A percentile compares a stretch with the other conserved stretches of the same genome.
phyloP scores from a whole-genome alignment of 2,888 invertebrate species.

The Macaria notata region DNA sequence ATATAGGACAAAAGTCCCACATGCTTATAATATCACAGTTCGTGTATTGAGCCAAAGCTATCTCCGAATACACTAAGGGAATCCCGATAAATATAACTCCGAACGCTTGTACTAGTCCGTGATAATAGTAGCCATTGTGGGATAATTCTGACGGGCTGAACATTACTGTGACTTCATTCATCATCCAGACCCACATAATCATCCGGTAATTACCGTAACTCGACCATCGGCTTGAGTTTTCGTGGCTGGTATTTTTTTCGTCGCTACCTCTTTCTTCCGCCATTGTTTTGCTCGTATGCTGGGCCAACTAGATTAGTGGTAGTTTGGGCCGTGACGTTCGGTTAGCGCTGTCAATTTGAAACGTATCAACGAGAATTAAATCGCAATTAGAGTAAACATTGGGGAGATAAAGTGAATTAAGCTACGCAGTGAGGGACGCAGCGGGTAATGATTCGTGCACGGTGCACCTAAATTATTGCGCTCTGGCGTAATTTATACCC shows the following conservation, averaged over 20 bases:
- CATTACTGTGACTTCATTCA: constrained; percentile 59
- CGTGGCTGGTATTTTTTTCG: constrained; percentile 41
- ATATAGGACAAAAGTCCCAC: constrained; percentile 69
- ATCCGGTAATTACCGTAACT: constrained; percentile 58
- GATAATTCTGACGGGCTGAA: constrained; percentile 55
- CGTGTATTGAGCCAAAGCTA: constrained; percentile 69
- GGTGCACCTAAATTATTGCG: constrained; percentile 80
- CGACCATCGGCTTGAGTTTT: constrained; percentile 53
- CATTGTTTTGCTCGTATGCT: constrained; percentile 25
- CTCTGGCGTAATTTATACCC: constrained; percentile 76
- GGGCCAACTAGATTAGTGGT: constrained; percentile 39
- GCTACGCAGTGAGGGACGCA: constrained; percentile 63
- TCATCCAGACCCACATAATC: constrained; percentile 65
- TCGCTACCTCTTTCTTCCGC: constrained; percentile 31
- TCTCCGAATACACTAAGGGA: constrained; percentile 69
- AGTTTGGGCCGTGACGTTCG: constrained; percentile 17
- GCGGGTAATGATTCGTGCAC: constrained; percentile 81
- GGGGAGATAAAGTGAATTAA: constrained; percentile 75
- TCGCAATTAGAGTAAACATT: constrained; percentile 65
- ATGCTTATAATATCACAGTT: constrained; percentile 57
- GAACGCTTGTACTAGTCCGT: constrained; percentile 45
- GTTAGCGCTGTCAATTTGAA: constrained; percentile 37
- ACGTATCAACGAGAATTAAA: constrained; percentile 54
- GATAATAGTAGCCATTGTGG: constrained; percentile 57
- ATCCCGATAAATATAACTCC: constrained; percentile 61